phyloP scores from a whole-genome alignment of 2,888 invertebrate species.

The Lasioglossum leucozonium region DNA sequence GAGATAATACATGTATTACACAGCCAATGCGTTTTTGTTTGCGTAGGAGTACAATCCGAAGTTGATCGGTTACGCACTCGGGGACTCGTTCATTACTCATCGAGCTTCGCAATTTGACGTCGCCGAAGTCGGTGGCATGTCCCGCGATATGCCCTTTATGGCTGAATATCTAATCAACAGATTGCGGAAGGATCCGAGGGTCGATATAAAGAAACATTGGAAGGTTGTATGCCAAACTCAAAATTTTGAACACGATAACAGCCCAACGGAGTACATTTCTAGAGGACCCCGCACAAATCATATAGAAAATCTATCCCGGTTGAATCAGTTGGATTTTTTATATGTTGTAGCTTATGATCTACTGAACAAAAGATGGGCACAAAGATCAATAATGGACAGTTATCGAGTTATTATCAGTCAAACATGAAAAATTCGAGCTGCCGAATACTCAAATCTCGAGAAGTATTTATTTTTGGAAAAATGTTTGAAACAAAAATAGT shows the following conservation, averaged over 20 bases:
- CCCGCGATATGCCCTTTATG: conserved; percentile 87
- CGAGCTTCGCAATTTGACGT: conserved; percentile 86
- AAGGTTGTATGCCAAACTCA: conserved; percentile 84
- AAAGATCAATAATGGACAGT: no score
- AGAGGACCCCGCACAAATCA: not conserved
- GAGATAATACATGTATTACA: not conserved
- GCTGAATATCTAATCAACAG: conserved; percentile 86
- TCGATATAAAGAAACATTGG: conserved; percentile 87
- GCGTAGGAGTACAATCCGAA: conserved; percentile 87
- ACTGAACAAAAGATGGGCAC: no score
- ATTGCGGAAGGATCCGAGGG: conserved; percentile 85
- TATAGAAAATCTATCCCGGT: no score
- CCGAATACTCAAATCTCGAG: no score
- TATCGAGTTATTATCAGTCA: no score
- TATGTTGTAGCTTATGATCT: no score
- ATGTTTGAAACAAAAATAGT: no score
- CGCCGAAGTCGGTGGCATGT: conserved; percentile 87
- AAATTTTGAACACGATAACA: not conserved
- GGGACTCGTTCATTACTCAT: conserved; percentile 85
- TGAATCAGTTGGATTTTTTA: no score
- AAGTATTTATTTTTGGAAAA: no score
- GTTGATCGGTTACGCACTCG: conserved; percentile 87
- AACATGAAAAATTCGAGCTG: no score
- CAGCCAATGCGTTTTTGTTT: not conserved
- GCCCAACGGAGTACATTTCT: not conserved